Evolutionary conservation across 2,797 vertebrate genomes (phyloP).

Genomic region (Sphenopsis melanotis): DNA sequence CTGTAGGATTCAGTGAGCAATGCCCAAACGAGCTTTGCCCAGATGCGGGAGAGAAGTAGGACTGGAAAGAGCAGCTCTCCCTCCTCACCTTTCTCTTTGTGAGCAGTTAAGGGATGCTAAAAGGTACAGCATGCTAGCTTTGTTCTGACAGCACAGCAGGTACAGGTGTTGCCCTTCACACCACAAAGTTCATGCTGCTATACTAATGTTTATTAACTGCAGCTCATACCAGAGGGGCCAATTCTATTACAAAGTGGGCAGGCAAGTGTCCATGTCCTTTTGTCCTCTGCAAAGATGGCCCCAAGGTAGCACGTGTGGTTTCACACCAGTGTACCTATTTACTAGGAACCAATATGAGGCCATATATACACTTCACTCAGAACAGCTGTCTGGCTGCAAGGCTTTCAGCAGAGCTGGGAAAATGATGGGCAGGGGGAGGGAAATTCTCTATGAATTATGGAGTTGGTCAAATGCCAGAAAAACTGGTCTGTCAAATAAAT

Average conservation of each 20-base stretch:
- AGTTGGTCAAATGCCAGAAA: slow-evolving; percentile 33
- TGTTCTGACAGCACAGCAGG: neutral
- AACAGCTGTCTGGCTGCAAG: slow-evolving; percentile 27
- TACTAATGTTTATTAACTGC: neutral
- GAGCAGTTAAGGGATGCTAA: neutral
- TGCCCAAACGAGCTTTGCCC: neutral
- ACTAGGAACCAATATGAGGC: neutral
- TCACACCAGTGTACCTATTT: neutral
- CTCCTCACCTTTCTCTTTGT: neutral
- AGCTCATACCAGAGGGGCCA: neutral
- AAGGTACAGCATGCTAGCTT: neutral
- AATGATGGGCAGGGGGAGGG: neutral
- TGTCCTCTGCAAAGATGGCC: neutral
- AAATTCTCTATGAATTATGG: slow-evolving; percentile 22
- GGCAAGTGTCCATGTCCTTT: neutral
- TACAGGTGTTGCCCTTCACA: slow-evolving; percentile 2
- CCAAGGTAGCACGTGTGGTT: neutral
- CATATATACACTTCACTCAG: slow-evolving; percentile 6
- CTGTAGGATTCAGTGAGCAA: neutral
- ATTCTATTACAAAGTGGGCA: neutral
- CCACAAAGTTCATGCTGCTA: neutral
- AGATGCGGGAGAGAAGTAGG: neutral
- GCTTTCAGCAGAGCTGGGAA: slow-evolving; percentile 21
- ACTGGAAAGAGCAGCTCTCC: neutral
- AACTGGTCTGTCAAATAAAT: slow-evolving; percentile 38